Percentiles rank a stretch among this genome's conserved stretches.
Conservation (phyloP, 1,140 invertebrate genomes). For the Diorhabda elongata region DNA sequence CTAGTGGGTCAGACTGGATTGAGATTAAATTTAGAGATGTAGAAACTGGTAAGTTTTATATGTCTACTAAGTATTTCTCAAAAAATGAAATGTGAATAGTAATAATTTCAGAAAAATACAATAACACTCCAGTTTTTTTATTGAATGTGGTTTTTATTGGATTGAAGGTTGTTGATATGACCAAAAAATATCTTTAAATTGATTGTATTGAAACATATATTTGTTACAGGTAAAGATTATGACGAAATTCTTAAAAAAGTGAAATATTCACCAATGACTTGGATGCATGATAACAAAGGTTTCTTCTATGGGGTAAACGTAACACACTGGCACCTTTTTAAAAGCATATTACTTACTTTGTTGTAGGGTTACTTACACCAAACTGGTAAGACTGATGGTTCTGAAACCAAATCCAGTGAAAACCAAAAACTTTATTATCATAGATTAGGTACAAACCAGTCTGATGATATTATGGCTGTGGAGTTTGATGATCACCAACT, state of each 20-base stretch:
- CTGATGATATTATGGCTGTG: conserved; percentile 82
- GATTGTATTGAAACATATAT: conserved; percentile 13
- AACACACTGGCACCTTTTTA: neutral
- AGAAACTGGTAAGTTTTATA: conserved; percentile 56
- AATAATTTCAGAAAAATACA: conserved; percentile 4
- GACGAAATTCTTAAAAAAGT: conserved; percentile 85
- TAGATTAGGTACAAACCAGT: conserved; percentile 77
- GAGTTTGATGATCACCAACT: conserved; percentile 92
- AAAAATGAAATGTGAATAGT: conserved; percentile 5
- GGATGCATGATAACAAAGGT: conserved; percentile 93
- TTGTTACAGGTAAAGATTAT: conserved; percentile 66
- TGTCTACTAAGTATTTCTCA: neutral
- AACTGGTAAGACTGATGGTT: conserved; percentile 78
- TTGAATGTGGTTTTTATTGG: neutral
- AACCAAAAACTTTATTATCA: conserved; percentile 96
- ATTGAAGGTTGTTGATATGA: neutral
- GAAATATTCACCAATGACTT: conserved; percentile 86
- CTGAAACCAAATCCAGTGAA: conserved; percentile 79
- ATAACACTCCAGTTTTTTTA: neutral
- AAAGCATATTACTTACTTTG: conserved; percentile 9
- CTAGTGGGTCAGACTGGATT: conserved; percentile 93
- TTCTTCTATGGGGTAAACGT: conserved; percentile 85
- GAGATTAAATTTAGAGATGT: conserved; percentile 82
- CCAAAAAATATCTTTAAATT: conserved; percentile 3
- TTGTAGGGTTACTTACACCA: conserved; percentile 67